Base-by-base conservation (phyloP, 2,113 vertebrate species). In the Limnothrissa miodon region DNA sequence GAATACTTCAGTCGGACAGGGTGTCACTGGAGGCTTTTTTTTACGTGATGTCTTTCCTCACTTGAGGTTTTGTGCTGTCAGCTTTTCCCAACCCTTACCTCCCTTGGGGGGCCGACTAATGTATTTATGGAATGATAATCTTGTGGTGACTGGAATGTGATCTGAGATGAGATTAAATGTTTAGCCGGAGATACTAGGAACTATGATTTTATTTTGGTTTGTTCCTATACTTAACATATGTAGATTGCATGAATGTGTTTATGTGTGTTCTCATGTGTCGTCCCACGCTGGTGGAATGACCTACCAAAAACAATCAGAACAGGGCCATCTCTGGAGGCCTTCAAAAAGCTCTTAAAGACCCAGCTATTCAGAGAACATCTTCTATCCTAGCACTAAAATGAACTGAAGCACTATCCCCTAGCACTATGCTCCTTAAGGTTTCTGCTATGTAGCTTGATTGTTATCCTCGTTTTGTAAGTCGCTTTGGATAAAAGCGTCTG, bases 111-210 rank as follows among this genome's bases (percentile, higher is more conserved):
- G 62, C 33, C 1, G 15, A 36, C 29, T 70, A 36, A 70, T 70
- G 62, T 70, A 70, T 33, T 70, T 29, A 70, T 33, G 62, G 62
- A 70, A 70, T 36, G 62, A 70, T 70, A 70, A 70, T 70, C 29
- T 70, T 33, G 62, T 70, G 62, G 1, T 13, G 13, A 70, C 62
- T 70, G 62, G 59, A 70, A 33, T 70, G 62, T 70, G 62, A 70
- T 66, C 59, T 29, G 7, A 66, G 59, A 66, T n/a, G 15, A 10
- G 1, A 66, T 66, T 3, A 53, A 53, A 53, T 21, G 19, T 53
- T 23, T 21, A 23, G 21, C 21, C 6, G 51, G n/a, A n/a, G n/a
- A n/a, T n/a, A n/a, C n/a, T n/a, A 53, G 51, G 51, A 53, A 53
- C 42, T 6, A 23, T 3, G 19, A 21, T 6, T 53, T 53, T 53